A percentile compares a stretch with the other conserved stretches of the same genome.
phyloP scores from a whole-genome alignment of 2,797 vertebrate genomes.

The Anas georgica region DNA sequence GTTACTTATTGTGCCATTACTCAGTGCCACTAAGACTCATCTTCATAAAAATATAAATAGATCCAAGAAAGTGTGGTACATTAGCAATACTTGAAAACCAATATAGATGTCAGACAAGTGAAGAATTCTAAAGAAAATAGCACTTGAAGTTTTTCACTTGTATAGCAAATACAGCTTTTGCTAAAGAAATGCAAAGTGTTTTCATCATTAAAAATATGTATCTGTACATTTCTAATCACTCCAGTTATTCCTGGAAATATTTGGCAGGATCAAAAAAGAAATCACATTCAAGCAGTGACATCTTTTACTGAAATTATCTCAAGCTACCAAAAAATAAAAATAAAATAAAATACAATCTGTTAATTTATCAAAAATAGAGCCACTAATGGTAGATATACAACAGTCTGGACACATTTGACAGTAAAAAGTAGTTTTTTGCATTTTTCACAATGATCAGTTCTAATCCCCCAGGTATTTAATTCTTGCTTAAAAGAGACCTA shows the following conservation, averaged over 20 bases:
- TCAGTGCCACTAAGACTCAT: not conserved
- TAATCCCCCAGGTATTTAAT: not conserved
- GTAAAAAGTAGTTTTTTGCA: not conserved
- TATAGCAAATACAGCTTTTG: not conserved
- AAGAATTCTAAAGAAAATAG: not conserved
- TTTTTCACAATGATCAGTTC: not conserved
- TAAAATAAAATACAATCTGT: not conserved
- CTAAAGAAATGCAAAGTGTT: constrained; percentile 2
- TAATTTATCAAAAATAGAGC: not conserved
- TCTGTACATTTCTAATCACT: not conserved
- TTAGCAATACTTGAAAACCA: not conserved
- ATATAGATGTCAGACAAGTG: not conserved
- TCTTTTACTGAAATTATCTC: not conserved
- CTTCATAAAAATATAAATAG: not conserved
- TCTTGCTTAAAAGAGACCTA: not conserved
- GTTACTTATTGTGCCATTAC: not conserved
- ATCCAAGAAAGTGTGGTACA: not conserved
- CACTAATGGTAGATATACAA: not conserved
- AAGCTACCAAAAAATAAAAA: not conserved
- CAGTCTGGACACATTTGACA: not conserved
- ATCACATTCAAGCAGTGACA: not conserved
- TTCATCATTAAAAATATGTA: not conserved
- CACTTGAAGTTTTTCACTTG: not conserved
- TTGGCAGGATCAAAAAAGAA: not conserved
- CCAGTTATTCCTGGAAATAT: not conserved